These are phyloP conservation scores for Leptinotarsa haldemani DNA, from an alignment of 2,888 invertebrate species.

Conservation along the genomic window DNA sequence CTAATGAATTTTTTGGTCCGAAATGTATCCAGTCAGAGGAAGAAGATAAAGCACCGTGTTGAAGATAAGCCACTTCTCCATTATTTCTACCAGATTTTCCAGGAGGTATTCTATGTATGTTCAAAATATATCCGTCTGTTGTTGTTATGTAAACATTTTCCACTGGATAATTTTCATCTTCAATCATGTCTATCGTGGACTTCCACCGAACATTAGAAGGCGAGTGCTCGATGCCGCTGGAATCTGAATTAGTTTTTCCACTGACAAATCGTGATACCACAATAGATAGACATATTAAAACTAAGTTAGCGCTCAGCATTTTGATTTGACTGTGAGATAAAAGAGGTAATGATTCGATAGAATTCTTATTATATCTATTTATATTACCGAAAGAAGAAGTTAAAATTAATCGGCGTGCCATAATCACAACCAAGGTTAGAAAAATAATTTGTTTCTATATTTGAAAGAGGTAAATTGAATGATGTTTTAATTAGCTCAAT, in stretches of 20 bases:
- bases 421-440: not conserved
- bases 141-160: slow-evolving; percentile 66
- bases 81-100: slow-evolving; percentile 55
- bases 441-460: not conserved
- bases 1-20: slow-evolving; percentile 64
- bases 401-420: not conserved
- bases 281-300: not conserved
- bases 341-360: not conserved
- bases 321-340: not conserved
- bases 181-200: slow-evolving; percentile 58
- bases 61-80: slow-evolving; percentile 64
- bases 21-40: slow-evolving; percentile 70
- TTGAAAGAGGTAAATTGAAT: not conserved
- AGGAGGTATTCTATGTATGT: slow-evolving; percentile 69
- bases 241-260: not conserved
- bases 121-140: slow-evolving; percentile 71
- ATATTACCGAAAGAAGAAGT: not conserved
- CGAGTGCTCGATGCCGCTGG: not conserved
- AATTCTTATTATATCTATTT: not conserved
- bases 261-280: not conserved
- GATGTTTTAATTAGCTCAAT: not conserved
- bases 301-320: not conserved
- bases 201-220: not conserved
- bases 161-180: slow-evolving; percentile 63
- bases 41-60: slow-evolving; percentile 69